Base-by-base conservation (phyloP, 2,113 vertebrate genomes). In the Columba livia region DNA sequence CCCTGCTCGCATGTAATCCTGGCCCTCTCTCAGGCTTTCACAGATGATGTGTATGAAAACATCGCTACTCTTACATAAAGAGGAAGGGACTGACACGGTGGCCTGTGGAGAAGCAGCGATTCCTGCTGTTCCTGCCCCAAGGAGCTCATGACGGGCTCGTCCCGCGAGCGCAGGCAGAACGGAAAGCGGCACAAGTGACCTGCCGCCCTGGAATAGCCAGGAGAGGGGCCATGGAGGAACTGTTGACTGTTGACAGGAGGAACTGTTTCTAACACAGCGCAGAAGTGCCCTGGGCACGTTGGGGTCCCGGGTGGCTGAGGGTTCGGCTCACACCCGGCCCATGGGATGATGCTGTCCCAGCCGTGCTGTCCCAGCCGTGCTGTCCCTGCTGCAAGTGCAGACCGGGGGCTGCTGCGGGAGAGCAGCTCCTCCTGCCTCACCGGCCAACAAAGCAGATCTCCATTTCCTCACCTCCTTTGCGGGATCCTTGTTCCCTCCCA, bases 31-130 rank as follows among this genome's bases (percentile, higher is more conserved):
- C 40, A 8, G 25, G 29, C 38, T 24, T 6, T 12, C 61, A 29
- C 18, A n/a, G 36, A 9, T 17, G 7, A 4, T 1, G 28, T 1
- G 2, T 6, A 20, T 1, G 1, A 21, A 57, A 61, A 9, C 32
- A 31, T 15, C 0, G 1, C 1, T 20, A 18, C 12, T 31, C n/a
- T 6, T 44, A 44, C 0, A 0, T 28, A 14, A 11, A 56, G 56
- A 26, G 8, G 38, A 29, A 44, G 16, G 48, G 48, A 16, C 40
- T 23, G 58, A 38, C 0, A 1, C 0, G 0, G 23, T 0, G 29
- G 29, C 3, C 51, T 36, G 57, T 7, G 29, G 18, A 44, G 34
- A 20, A 18, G 21, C 15, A n/a, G 58, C 0, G 0, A 21, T 9
- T 3, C 2, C 2, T 0, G 2, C 44, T 51, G 34, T 18, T 47